A percentile compares a stretch with the other conserved stretches of the same genome.
Evolutionary conservation across 2,113 vertebrate genomes (phyloP).

Genomic region (Leucopternis melanops): DNA sequence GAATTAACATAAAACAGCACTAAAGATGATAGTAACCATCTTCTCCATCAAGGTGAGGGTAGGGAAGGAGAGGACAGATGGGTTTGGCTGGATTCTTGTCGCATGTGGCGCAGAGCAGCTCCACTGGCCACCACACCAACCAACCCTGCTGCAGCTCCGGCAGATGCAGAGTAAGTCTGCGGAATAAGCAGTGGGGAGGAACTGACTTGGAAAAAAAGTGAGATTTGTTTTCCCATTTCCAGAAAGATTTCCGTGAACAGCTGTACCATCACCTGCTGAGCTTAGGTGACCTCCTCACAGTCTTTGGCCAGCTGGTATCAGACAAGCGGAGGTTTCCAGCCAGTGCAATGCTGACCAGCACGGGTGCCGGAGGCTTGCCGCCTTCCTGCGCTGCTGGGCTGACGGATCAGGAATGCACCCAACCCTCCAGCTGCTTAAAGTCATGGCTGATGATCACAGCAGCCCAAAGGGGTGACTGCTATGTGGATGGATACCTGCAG

Average conservation of each 20-base stretch:
- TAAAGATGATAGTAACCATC: background rate
- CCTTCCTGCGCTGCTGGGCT: background rate
- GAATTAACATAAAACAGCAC: background rate
- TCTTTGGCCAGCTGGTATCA: background rate
- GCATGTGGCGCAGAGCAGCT: background rate
- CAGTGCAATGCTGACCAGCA: background rate
- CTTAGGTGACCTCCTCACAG: background rate
- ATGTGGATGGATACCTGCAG: rapidly evolving
- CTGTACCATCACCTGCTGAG: background rate
- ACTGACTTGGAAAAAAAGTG: background rate
- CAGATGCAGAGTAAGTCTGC: background rate
- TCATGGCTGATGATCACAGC: background rate
- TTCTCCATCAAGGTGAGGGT: background rate
- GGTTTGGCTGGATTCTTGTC: background rate
- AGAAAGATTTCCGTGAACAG: background rate
- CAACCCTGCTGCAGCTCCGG: background rate
- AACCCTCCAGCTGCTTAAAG: background rate
- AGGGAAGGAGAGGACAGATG: background rate
- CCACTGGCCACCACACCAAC: background rate
- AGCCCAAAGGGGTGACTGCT: background rate
- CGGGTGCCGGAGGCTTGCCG: background rate
- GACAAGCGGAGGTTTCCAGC: background rate
- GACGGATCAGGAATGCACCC: background rate
- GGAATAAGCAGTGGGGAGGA: background rate
- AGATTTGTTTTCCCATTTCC: background rate